These are phyloP conservation scores for Ferdinandea cuprea DNA, from an alignment of 2,888 invertebrate species.

Conservation along the genomic window DNA sequence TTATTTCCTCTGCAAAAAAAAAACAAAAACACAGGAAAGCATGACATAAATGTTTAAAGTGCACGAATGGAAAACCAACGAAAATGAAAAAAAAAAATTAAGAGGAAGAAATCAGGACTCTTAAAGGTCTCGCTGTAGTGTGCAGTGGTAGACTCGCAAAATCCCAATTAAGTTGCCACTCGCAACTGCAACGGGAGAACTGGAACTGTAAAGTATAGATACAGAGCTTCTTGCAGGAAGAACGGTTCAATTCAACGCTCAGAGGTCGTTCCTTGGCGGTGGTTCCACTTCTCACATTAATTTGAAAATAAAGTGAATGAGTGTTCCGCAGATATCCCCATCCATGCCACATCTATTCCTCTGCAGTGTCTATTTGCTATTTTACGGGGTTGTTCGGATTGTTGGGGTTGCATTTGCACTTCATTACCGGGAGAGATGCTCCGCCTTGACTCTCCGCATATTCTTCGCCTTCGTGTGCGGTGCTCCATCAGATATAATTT, in stretches of 20 bases:
- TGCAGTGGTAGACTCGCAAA: constrained; percentile 38
- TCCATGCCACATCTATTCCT: neutral
- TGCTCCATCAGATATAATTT: constrained; percentile 65
- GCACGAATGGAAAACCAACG: constrained; percentile 27
- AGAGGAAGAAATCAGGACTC: constrained; percentile 36
- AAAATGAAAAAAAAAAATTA: constrained; percentile 35
- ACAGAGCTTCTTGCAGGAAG: constrained; percentile 6
- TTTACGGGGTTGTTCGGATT: constrained; percentile 54
- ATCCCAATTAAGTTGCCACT: constrained; percentile 65
- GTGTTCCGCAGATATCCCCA: constrained; percentile 33
- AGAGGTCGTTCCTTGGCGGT: constrained; percentile 19
- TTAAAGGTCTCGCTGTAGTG: neutral
- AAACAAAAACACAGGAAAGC: neutral
- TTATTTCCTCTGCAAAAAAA: constrained; percentile 22
- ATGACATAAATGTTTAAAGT: constrained; percentile 37
- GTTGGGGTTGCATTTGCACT: constrained; percentile 66
- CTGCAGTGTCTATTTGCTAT: constrained; percentile 45
- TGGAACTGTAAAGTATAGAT: constrained; percentile 19
- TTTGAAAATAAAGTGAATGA: constrained; percentile 65
- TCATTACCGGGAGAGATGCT: constrained; percentile 49
- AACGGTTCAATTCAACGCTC: constrained; percentile 47
- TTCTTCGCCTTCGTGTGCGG: constrained; percentile 6
- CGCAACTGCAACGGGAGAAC: constrained; percentile 34
- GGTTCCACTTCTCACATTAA: constrained; percentile 54
- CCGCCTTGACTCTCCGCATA: constrained; percentile 14